Base-by-base conservation (phyloP, 1,140 invertebrate species). In the Lanistes nyassanus region DNA sequence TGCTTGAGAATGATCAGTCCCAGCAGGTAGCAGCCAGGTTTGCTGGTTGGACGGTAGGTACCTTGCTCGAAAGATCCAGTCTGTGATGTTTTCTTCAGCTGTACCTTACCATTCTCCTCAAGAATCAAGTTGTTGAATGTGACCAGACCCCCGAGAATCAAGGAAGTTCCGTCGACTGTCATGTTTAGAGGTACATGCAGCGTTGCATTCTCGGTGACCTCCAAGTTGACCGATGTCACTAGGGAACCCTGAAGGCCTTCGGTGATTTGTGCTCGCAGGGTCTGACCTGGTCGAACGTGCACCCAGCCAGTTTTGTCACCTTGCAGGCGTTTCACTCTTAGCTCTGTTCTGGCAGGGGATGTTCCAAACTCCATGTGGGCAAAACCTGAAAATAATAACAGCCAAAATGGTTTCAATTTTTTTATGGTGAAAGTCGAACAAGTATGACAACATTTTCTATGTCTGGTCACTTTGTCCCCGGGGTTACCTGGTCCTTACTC, bases 241-340 rank as follows among this genome's bases (percentile, higher is more conserved):
- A 84, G 76, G 36, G 77, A 75, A 0, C 74, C 76, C 3, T 78
- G 42, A 7, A 78, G 73, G n/a, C 84, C 83, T 53, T 84, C 83
- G 13, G 80, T 70, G 16, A 82, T 73, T 39, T 82, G 80, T 16
- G 82, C 82, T 47, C 77, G 70, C 3, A 85, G 76, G 16, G 76
- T 79, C 76, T 85, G 84, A 31, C 79, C 39, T 13, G 77, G 47
- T 26, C 74, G 36, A 1, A 83, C 72, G 74, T 78, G 78, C 11
- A 85, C n/a, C 75, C 82, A 81, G 36, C 76, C 79, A 11, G 83
- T 83, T 3, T 82, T 76, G 72, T 85, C 83, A 19, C 84, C 84
- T 47, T 73, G 51, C 53, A 84, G 74, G 11, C 80, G 67, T 21
- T 81, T 73, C 6, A 81, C 77, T 53, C 73, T 67, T 3, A 83